phyloP scores from a whole-genome alignment of 2,113 vertebrate genomes.

The Oryzias melastigma region DNA sequence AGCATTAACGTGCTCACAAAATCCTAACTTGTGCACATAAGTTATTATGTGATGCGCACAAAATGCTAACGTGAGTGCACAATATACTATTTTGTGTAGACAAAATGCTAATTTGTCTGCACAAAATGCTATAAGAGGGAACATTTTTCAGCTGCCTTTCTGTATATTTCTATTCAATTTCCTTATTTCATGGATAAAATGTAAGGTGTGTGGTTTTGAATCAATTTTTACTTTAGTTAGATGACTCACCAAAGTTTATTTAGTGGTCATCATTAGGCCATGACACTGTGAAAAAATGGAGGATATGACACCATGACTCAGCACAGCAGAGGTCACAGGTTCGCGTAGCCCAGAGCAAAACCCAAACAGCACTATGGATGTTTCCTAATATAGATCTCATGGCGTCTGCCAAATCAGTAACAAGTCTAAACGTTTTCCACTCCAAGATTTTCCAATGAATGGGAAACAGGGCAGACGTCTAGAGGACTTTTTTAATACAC shows the following conservation, averaged over 20 bases:
- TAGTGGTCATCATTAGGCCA: background rate
- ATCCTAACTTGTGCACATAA: no score
- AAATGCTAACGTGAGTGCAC: no score
- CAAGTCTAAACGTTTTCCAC: conserved; percentile 12
- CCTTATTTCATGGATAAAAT: background rate
- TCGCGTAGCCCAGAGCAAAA: conserved; percentile 11
- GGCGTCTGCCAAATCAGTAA: conserved; percentile 31
- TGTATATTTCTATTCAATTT: background rate
- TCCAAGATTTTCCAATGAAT: conserved; percentile 19
- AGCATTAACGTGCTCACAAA: no score
- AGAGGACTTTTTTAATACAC: conserved; percentile 9
- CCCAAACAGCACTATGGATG: conserved; percentile 52
- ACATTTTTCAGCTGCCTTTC: no score
- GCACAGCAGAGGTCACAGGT: conserved; percentile 16
- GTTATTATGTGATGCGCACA: no score
- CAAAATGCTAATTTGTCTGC: no score
- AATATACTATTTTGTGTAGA: no score
- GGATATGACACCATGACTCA: conserved; percentile 46
- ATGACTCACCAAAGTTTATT: no score
- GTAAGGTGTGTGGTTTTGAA: no score
- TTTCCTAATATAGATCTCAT: conserved; percentile 67
- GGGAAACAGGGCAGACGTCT: background rate
- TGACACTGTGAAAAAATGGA: background rate
- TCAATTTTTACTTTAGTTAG: no score
- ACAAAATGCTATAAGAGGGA: no score